phyloP scores from a whole-genome alignment of 2,888 invertebrate species.

The Plebejus argus region DNA sequence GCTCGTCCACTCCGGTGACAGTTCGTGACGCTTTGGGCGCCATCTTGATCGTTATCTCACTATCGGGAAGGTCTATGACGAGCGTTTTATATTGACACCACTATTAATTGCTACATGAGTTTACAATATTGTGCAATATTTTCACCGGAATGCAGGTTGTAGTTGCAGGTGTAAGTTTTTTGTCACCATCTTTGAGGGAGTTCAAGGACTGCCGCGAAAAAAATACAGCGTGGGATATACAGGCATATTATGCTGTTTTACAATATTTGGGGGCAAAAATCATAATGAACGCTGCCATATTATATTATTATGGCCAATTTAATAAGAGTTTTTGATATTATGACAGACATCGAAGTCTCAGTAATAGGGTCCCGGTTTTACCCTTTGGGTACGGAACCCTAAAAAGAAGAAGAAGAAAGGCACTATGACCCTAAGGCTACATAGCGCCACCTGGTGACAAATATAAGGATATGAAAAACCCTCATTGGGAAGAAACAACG shows the following conservation, averaged over 20 bases:
- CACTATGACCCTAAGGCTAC: no score
- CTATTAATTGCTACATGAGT: constrained; percentile 21
- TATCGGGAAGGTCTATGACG: constrained; percentile 52
- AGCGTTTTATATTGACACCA: constrained; percentile 24
- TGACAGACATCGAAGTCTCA: no score
- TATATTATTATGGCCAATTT: no score
- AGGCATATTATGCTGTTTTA: not conserved
- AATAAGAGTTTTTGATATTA: no score
- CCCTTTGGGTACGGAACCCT: no score
- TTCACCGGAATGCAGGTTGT: not conserved
- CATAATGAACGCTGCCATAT: not conserved
- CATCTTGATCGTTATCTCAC: constrained; percentile 72
- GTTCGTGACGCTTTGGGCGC: constrained; percentile 73
- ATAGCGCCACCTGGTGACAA: no score
- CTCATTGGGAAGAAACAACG: no score
- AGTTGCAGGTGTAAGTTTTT: not conserved
- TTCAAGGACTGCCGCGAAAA: not conserved
- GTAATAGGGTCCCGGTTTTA: no score
- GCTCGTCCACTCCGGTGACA: constrained; percentile 72
- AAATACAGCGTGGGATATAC: not conserved
- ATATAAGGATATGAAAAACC: no score
- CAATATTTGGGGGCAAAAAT: not conserved
- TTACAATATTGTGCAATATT: constrained; percentile 17
- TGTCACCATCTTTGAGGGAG: not conserved
- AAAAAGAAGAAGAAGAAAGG: no score